These are phyloP conservation scores for Myzus persicae DNA, from an alignment of 1,140 invertebrate species.

Conservation along the genomic window DNA sequence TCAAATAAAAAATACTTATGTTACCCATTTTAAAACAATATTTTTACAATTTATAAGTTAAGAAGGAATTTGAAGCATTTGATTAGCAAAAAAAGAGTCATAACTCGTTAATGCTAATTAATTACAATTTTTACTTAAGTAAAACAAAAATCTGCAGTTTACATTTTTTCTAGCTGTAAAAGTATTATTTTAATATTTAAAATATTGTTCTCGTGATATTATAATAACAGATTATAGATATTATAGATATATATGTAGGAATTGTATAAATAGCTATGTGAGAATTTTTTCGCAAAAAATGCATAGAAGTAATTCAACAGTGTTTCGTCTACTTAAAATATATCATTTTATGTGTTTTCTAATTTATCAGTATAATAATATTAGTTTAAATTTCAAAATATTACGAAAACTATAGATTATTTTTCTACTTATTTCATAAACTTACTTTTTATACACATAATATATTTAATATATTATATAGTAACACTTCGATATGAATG, in stretches of 20 bases:
- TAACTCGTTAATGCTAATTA: neutral
- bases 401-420: neutral
- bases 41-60: too few relatives aligned
- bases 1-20: neutral
- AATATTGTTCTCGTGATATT: neutral
- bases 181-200: neutral
- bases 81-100: neutral
- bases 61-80: neutral
- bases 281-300: neutral
- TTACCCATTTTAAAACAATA: neutral
- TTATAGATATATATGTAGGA: too few relatives aligned
- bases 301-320: neutral
- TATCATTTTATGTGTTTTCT: neutral
- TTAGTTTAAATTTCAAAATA: neutral
- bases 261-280: neutral
- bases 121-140: neutral
- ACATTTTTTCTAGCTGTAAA: neutral
- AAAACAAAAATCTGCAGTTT: neutral
- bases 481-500: neutral
- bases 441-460: neutral
- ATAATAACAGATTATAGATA: neutral
- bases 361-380: neutral
- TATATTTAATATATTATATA: neutral
- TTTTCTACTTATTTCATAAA: neutral
- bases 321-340: neutral